Evolutionary conservation across 2,888 invertebrate genomes (phyloP), one percentile per base, ranked within the genome.

Genomic region (Agriopis marginaria): DNA sequence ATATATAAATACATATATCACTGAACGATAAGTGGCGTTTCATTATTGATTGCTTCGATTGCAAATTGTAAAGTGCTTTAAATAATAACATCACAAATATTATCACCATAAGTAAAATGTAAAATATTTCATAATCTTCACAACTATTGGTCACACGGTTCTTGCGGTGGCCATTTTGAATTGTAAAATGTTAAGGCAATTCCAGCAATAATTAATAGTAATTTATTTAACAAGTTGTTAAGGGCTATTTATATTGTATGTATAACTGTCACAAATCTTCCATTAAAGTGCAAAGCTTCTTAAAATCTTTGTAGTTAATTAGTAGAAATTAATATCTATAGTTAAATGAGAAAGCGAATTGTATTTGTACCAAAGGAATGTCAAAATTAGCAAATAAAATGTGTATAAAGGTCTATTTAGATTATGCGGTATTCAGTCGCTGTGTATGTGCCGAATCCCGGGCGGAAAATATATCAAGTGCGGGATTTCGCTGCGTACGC

Each of bases 41-140:
- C 74, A 72, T 75, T 68, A 70, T 77, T 69, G 67, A 54, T 74
- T 84, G 85, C 82, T 85, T 79, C 62, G 78, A 79, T 78, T 71
- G 61, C 75, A 78, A 77, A 60, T 67, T 61, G 40, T 71, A 72
- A 72, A 72, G 81, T 72, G 75, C 81, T 82, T 85, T 77, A 76
- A 75, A 77, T 75, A 70, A 67, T 76, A 79, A 75, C 83, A 82
- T 83, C 83, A 82, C 79, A 81, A 79, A 51, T 74, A 40, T 9
- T 54, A 51, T 68, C 71, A 60, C 47, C 67, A 45, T 71, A 65
- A 32, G 32, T 32, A 5, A 32, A 32, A 72, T 68, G 73, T 78
- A 78, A 81, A 83, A 78, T 45, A 58, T 58, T 23, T 58, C 44
- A 44, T 8, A 47, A 45, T 47, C 45, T 47, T 45, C 44, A 23